These are phyloP conservation scores for Zosterops hypoxanthus DNA, from an alignment of 2,113 vertebrate species.

Conservation along the genomic window DNA sequence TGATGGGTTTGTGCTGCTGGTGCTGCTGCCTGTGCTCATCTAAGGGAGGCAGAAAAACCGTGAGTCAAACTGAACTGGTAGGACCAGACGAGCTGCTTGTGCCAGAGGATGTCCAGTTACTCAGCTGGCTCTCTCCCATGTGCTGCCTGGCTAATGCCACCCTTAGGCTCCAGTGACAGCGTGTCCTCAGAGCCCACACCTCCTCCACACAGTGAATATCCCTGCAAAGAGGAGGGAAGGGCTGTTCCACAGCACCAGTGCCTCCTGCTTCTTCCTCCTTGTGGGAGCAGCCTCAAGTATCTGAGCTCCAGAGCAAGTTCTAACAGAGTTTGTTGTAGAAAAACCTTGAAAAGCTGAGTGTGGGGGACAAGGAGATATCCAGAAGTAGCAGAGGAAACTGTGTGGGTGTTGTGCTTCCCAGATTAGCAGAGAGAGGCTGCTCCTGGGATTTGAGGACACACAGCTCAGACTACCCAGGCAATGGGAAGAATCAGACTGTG, in stretches of 20 bases:
- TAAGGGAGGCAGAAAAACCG: background rate
- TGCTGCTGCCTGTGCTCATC: background rate
- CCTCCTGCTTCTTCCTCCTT: background rate
- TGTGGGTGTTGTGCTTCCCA: background rate
- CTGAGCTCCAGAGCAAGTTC: background rate
- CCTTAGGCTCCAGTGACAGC: background rate
- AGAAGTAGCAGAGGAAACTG: background rate
- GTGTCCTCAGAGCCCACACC: background rate
- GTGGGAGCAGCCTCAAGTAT: background rate
- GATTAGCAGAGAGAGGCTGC: background rate
- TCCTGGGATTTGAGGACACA: background rate
- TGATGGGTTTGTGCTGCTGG: background rate
- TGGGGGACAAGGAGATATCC: background rate
- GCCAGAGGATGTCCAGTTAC: slow-evolving; percentile 34
- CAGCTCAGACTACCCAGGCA: background rate
- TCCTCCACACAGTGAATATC: background rate
- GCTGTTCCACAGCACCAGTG: background rate
- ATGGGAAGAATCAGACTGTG: background rate
- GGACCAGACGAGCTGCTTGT: slow-evolving; percentile 18
- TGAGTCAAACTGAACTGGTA: slow-evolving; percentile 59
- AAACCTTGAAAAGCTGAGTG: background rate
- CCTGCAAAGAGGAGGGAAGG: background rate
- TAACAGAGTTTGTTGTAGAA: background rate
- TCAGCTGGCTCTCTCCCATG: background rate
- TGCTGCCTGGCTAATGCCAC: background rate